Evolutionary conservation across 2,888 invertebrate genomes (phyloP), one percentile per base, ranked within the genome.

Genomic region (Mellilla xanthometata): DNA sequence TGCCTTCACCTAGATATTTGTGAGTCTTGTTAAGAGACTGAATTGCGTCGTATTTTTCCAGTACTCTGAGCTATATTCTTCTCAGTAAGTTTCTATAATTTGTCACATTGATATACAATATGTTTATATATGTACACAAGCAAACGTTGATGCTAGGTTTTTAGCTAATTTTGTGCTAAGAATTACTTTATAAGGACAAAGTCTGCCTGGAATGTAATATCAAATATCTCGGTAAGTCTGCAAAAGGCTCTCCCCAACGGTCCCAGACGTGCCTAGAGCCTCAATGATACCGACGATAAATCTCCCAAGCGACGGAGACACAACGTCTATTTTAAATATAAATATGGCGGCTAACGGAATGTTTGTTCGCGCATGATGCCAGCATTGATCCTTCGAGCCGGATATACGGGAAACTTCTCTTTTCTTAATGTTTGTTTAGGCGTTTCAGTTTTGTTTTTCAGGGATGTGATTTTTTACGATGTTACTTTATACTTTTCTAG

Each of bases 291-390:
- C 19, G 31, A 7, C 41, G 31, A 50, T 50, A 52, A 43, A 55
- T 52, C 52, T 52, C 35, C 48, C 30, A 26, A 39, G 50, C 49
- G 48, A 39, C 43, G 41, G 49, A 46, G 49, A 52, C 38, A 48
- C 47, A 51, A 39, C 54, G 15, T 49, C 49, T 51, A 42, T 47
- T 53, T 51, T 53, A 53, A 56, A 53, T 53, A 56, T 53, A 47
- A 56, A 49, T 49, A 56, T 53, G 56, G 56, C 47, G 29, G 11
- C 47, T 52, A 56, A 54, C 51, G 46, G 54, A 10, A 31, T 52
- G 39, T 47, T 51, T 46, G 42, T 36, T 47, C 51, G 49, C 53
- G 12, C 26, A 26, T 11, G 7, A 46, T 7, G 7, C 24, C n/a
- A 7, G n/a, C 8, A 39, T 49, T 54, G 49, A 42, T 44, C 44